Evolutionary conservation across 2,797 vertebrate genomes (phyloP).

Genomic region (Clarias laeviceps): DNA sequence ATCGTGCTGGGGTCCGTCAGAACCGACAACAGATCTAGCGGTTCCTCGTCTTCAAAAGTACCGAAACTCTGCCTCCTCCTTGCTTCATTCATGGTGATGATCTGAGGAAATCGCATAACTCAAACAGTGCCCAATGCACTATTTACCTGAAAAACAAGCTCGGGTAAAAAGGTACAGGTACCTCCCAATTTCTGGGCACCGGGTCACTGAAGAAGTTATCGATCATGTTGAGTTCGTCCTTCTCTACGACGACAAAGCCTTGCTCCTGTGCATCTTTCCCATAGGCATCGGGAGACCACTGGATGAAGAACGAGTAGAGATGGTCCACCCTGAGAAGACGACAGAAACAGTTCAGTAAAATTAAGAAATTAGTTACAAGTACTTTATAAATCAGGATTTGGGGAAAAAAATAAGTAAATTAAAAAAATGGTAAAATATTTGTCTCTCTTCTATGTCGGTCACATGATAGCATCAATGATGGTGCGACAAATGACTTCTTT

Average conservation of each 20-base stretch:
- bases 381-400: neutral
- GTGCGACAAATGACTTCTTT: too few relatives aligned
- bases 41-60: conserved; percentile 83
- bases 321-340: conserved; percentile 86
- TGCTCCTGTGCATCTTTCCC: conserved; percentile 97
- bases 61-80: conserved; percentile 91
- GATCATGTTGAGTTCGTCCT: conserved; percentile 96
- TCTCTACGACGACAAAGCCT: conserved; percentile 96
- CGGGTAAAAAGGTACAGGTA: conserved; percentile 53
- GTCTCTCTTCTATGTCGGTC: too few relatives aligned
- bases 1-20: conserved; percentile 84
- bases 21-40: conserved; percentile 76
- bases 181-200: conserved; percentile 96
- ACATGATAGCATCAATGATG: too few relatives aligned
- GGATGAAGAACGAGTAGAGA: conserved; percentile 95
- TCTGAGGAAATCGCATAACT: conserved; percentile 70
- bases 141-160: neutral
- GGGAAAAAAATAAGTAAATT: too few relatives aligned
- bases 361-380: too few relatives aligned
- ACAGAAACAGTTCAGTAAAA: conserved; percentile 6
- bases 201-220: conserved; percentile 98
- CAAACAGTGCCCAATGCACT: neutral
- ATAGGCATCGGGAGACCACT: conserved; percentile 97
- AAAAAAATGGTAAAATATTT: too few relatives aligned
- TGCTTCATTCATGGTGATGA: conserved; percentile 95